Evolutionary conservation across 2,888 invertebrate species (phyloP).

Genomic region (Drosophila kokeensis): DNA sequence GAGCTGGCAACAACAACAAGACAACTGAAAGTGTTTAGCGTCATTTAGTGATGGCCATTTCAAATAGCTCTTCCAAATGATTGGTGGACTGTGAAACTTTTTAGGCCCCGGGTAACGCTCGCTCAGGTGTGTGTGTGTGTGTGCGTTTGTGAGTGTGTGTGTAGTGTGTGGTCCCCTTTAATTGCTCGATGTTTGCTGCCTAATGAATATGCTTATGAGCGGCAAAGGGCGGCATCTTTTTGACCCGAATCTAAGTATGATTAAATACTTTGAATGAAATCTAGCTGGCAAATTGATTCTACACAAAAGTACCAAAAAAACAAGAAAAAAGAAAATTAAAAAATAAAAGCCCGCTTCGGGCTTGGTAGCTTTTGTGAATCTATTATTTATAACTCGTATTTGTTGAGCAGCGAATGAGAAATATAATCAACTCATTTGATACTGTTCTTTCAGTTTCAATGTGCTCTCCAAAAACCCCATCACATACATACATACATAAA

Average conservation of each 20-base stretch:
- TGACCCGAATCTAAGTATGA: constrained; percentile 49
- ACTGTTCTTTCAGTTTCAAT: not conserved
- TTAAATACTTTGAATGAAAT: constrained; percentile 31
- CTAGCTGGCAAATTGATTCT: constrained; percentile 24
- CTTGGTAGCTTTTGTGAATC: not conserved
- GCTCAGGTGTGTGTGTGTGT: not conserved
- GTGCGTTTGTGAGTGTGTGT: not conserved
- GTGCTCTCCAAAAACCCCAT: constrained; percentile 4
- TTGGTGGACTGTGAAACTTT: constrained; percentile 4
- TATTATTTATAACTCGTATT: constrained; percentile 4
- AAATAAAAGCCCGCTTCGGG: constrained; percentile 1
- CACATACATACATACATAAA: constrained; percentile 1
- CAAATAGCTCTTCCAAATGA: not conserved
- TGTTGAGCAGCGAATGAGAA: constrained; percentile 1
- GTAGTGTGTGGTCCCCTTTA: constrained; percentile 39
- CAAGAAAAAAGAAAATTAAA: not conserved
- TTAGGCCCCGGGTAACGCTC: constrained; percentile 9
- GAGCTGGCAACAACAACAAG: not conserved
- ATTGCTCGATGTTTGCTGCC: constrained; percentile 20
- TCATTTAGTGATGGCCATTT: not conserved
- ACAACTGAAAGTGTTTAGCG: constrained; percentile 32
- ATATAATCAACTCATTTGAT: not conserved
- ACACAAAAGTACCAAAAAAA: not conserved
- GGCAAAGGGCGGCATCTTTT: constrained; percentile 43
- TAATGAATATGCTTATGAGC: constrained; percentile 37